Base-by-base conservation (phyloP, 2,797 vertebrate genomes). In the Coregonus suidteri region DNA sequence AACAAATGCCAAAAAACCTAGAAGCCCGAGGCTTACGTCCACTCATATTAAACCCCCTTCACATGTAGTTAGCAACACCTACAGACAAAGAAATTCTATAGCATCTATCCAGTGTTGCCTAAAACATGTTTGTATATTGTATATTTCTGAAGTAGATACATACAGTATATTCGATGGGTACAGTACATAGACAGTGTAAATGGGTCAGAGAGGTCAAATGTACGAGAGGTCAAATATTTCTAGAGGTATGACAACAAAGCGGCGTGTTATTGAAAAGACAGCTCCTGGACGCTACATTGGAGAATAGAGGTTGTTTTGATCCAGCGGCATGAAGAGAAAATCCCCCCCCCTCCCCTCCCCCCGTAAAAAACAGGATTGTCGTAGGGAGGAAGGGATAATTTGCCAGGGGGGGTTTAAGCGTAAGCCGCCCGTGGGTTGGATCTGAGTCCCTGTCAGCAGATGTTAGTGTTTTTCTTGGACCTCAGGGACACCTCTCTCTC, bases 391-490 rank as follows among this genome's bases (percentile, higher is more conserved):
- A 68, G 82, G 83, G 84, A 47, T 92, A 79, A 90, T 62, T 91
- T 88, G 83, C 89, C 77, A 77, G 87, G 75, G 83, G 83, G 87
- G 89, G 85, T 92, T 93, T 91, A 88, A 87, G 76, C 75, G 66
- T 79, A 86, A 52, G 54, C 67, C 15, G 7, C 20, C 25, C 7
- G 72, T 74, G 82, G 85, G 84, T 81, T 72, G 81, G 83, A 75
- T 73, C 79, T 70, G 31, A 70, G 78, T 65, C 74, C 74, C 52
- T 66, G 20, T 54, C 76, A 80, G 78, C 78, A 82, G 75, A 82
- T 83, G 83, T 80, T 82, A 56, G 70, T 85, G 80, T 83, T 86
- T 84, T 84, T 80, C 67, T 77, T 34, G 41, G 69, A 47, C 75
- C 70, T 31, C 16, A 51, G 37, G 47, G 73, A 18, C 66, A 41